Percentiles rank a stretch among this genome's conserved stretches.
Evolutionary conservation across 2,888 invertebrate genomes (phyloP).

Genomic region (Campoplex capitator): DNA sequence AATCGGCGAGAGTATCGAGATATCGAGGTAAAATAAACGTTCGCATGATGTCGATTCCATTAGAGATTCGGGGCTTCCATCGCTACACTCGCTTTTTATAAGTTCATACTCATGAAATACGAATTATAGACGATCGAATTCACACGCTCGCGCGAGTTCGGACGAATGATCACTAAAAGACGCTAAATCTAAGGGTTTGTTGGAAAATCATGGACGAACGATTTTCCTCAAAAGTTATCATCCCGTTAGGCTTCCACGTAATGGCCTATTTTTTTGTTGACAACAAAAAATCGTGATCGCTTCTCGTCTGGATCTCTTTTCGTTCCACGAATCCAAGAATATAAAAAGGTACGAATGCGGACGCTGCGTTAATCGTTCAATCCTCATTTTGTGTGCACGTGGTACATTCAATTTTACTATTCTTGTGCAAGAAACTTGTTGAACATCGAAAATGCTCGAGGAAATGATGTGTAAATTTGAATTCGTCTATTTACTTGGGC

Average conservation of each 20-base stretch:
- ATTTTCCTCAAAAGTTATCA: constrained; percentile 24
- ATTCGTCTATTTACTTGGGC: background rate
- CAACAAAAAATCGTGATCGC: background rate
- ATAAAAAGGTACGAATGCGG: background rate
- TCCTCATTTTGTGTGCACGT: background rate
- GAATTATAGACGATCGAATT: constrained; percentile 64
- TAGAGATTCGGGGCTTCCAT: constrained; percentile 43
- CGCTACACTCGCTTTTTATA: background rate
- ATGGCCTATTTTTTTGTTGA: constrained; percentile 13
- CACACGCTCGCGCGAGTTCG: constrained; percentile 55
- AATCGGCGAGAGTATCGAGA: constrained; percentile 26
- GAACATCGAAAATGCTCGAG: background rate
- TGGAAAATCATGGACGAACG: constrained; percentile 28
- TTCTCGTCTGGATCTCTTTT: background rate
- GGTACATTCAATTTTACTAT: background rate
- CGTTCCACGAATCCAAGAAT: background rate
- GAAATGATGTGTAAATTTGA: background rate
- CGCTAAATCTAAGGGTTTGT: background rate
- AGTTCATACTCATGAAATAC: constrained; percentile 16
- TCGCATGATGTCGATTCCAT: constrained; percentile 37
- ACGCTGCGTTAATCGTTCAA: background rate
- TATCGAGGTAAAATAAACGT: constrained; percentile 32
- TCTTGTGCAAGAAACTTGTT: background rate
- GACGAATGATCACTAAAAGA: constrained; percentile 47
- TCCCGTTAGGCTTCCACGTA: background rate